Evolutionary conservation across 2,888 invertebrate species (phyloP), one percentile per base, ranked within the genome.

Genomic region (Julus scandinavius): DNA sequence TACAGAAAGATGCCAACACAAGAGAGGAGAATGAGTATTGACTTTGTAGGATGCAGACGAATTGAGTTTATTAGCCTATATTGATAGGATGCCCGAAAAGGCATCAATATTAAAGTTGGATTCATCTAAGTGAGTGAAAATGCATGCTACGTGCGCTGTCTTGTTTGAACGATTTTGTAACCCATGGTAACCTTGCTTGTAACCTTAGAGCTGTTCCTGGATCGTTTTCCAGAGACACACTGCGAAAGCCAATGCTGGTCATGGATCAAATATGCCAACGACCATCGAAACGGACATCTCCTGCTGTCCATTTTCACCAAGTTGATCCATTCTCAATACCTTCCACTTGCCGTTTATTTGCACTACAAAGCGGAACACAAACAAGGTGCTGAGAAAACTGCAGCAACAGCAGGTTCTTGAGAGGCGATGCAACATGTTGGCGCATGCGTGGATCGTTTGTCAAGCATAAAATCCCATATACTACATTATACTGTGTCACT

Each of bases 61-160:
- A 72, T 72, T 29, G 72, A 72, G 72, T 72, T 72, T 72, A 72
- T 72, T 72, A 72, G 72, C 72, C 72, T 72, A 72, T 72, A 72
- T 72, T 72, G 72, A 72, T 72, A 72, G 72, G 29, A 72, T n/a
- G 72, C 72, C 72, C 1, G 72, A 72, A 72, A 72, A 72, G 72
- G 72, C 72, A 72, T 72, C 72, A 72, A 72, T 72, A 72, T 72
- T 72, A 72, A 72, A 72, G 72, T 72, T 72, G 72, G 29, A 72
- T 72, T 72, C 72, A 72, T 72, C 72, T n/a, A 72, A 72, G 72
- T 72, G 72, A 72, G 72, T 72, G 72, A 72, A 72, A 72, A 72
- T 72, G 72, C 72, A 29, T 29, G 29, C 72, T 72, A 72, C 72
- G 72, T 72, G 72, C 72, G 72, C 72, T 29, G 72, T 29, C 72